A percentile compares a stretch with the other conserved stretches of the same genome.
Evolutionary conservation across 1,140 invertebrate genomes (phyloP).

Genomic region (Armadillidium nasatum): DNA sequence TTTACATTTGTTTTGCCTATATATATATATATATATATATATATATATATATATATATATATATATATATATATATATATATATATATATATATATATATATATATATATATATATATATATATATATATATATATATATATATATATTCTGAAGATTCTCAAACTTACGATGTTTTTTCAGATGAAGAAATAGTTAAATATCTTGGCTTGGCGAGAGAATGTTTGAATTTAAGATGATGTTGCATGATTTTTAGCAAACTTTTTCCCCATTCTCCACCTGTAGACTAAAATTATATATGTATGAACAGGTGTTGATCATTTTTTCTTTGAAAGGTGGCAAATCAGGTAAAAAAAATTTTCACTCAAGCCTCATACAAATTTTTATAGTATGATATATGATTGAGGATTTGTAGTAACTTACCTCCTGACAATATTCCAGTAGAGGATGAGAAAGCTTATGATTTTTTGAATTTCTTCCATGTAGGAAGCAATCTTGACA

Average conservation of each 20-base stretch:
- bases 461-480: constrained; percentile 63
- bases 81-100: too few species aligned
- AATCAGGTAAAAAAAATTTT: background rate
- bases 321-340: background rate
- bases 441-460: constrained; percentile 71
- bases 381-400: background rate
- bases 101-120: too few species aligned
- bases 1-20: too few species aligned
- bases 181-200: constrained; percentile 33
- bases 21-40: too few species aligned
- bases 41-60: too few species aligned
- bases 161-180: background rate
- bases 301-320: background rate
- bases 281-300: constrained; percentile 23
- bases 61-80: too few species aligned
- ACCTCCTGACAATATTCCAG: constrained; percentile 70
- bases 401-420: constrained; percentile 21
- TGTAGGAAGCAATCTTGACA: constrained; percentile 76
- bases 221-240: constrained; percentile 24
- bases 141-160: too few species aligned
- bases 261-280: constrained; percentile 33
- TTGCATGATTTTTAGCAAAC: constrained; percentile 36
- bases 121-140: too few species aligned
- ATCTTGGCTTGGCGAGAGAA: constrained; percentile 22
- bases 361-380: background rate